phyloP scores from a whole-genome alignment of 2,888 invertebrate species.

The Melinopterus prodromus region DNA sequence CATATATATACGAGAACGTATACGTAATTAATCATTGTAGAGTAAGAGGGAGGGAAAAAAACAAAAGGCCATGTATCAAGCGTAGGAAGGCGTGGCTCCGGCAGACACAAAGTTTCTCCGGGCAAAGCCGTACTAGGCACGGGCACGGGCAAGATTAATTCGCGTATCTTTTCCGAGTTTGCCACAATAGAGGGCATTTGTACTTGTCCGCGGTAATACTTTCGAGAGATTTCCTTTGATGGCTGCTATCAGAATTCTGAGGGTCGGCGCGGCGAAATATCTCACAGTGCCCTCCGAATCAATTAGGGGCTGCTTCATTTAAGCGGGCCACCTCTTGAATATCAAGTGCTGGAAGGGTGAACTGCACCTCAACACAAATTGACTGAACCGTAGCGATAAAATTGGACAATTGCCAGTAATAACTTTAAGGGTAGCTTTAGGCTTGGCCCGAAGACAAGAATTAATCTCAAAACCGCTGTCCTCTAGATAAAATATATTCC shows the following conservation, averaged over 20 bases:
- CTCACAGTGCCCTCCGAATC: not conserved
- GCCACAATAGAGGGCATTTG: conserved; percentile 4
- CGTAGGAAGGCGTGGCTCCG: not conserved
- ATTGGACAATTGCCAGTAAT: too few relatives aligned
- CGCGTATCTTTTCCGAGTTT: not conserved
- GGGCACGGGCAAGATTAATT: not conserved
- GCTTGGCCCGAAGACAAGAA: too few relatives aligned
- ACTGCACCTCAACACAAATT: too few relatives aligned
- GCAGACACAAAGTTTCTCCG: not conserved
- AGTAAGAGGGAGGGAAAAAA: not conserved
- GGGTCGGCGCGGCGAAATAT: not conserved
- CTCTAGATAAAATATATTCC: too few relatives aligned
- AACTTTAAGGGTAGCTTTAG: too few relatives aligned
- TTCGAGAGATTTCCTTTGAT: not conserved
- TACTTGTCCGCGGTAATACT: not conserved
- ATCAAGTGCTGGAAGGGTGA: not conserved
- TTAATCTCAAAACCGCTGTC: too few relatives aligned
- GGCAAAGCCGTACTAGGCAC: not conserved
- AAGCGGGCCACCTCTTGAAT: not conserved
- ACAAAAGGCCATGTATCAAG: conserved; percentile 4
- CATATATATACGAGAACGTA: not conserved
- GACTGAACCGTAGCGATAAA: too few relatives aligned
- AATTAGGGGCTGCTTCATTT: not conserved
- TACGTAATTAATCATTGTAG: not conserved
- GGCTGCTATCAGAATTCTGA: not conserved